These are phyloP conservation scores for Hemiscyllium ocellatum DNA, from an alignment of 2,113 vertebrate species.

Conservation along the genomic window DNA sequence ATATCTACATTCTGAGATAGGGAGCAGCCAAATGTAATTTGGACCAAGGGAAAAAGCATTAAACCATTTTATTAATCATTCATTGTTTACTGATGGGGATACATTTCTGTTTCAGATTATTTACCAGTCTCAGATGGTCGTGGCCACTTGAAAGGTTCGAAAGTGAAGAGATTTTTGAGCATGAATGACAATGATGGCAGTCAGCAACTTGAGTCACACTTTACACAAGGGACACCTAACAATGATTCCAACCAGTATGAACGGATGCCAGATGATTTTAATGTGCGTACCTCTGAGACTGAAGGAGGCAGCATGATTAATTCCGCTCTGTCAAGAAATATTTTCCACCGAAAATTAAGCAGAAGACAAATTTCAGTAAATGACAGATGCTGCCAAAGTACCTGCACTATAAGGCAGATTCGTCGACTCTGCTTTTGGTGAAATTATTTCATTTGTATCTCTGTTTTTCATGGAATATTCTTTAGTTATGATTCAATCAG, in stretches of 20 bases:
- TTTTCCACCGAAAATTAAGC: background rate
- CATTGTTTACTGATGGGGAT: background rate
- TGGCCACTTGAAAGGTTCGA: background rate
- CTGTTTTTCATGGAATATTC: background rate
- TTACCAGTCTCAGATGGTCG: too few relatives aligned
- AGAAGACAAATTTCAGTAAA: background rate
- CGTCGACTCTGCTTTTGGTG: background rate
- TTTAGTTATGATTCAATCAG: too few relatives aligned
- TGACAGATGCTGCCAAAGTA: background rate
- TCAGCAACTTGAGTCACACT: background rate
- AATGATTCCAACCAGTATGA: background rate
- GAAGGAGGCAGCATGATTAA: background rate
- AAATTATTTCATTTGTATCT: background rate
- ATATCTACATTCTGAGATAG: background rate
- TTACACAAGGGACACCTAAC: background rate
- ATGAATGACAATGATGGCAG: background rate
- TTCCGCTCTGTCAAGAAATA: background rate
- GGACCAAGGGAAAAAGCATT: background rate
- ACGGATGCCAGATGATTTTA: too few relatives aligned
- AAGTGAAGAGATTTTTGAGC: background rate
- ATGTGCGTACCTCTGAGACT: background rate
- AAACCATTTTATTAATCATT: background rate
- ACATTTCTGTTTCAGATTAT: background rate
- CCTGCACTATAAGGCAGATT: background rate
- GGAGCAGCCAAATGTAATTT: background rate